phyloP scores from a whole-genome alignment of 2,797 vertebrate species.

The Acanthopagrus latus region DNA sequence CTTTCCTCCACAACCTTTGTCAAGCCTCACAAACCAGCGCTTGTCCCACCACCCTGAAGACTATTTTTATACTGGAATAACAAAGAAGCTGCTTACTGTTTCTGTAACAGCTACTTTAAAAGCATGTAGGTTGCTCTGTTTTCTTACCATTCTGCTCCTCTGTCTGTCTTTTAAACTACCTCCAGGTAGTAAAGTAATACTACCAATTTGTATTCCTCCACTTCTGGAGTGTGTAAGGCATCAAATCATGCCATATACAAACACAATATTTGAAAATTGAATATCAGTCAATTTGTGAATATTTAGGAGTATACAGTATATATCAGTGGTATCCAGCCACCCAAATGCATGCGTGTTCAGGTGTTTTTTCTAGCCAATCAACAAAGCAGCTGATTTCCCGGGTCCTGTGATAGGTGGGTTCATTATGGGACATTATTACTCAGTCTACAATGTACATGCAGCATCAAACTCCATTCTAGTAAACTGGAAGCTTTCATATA shows the following conservation, averaged over 20 bases:
- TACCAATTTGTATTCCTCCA: neutral
- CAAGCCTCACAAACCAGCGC: neutral
- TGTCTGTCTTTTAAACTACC: neutral
- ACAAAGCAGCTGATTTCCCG: conserved; percentile 4
- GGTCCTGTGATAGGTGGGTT: neutral
- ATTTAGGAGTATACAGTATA: neutral
- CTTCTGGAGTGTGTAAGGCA: neutral
- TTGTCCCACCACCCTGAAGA: neutral
- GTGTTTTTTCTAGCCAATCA: neutral
- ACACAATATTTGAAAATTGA: neutral
- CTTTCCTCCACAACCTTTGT: neutral
- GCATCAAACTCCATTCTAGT: neutral
- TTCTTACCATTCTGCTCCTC: neutral
- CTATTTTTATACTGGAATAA: conserved; percentile 2
- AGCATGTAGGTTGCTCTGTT: neutral
- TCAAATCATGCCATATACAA: neutral
- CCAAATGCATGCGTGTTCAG: neutral
- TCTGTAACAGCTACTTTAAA: neutral
- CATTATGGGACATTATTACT: no score
- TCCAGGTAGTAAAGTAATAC: neutral
- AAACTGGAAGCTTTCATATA: no score
- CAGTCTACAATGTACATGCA: no score
- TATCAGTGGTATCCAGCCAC: neutral
- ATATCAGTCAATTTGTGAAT: neutral
- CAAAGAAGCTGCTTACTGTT: neutral